phyloP scores from a whole-genome alignment of 2,113 vertebrate species.

The Psittacula cyanocephala region DNA sequence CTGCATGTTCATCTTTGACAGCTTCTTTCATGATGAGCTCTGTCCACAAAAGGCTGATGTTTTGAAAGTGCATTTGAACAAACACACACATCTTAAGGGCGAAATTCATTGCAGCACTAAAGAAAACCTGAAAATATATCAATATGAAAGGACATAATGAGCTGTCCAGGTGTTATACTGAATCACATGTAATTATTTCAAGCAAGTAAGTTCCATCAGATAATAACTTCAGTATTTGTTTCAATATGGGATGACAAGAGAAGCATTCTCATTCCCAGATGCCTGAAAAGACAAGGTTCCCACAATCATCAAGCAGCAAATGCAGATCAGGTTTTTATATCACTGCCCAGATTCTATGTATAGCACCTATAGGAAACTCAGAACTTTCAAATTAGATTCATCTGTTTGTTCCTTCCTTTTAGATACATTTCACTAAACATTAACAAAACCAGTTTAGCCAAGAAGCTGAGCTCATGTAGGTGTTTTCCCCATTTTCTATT shows the following conservation, averaged over 20 bases:
- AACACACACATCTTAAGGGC: background rate
- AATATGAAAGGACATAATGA: background rate
- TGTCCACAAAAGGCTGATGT: conserved; percentile 1
- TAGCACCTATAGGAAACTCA: background rate
- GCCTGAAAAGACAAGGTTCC: background rate
- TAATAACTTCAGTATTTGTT: background rate
- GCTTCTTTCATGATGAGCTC: background rate
- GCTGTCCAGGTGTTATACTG: background rate
- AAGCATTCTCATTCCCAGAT: background rate
- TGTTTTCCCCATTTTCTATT: background rate
- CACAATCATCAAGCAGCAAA: background rate
- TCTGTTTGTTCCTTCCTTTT: background rate
- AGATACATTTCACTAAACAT: background rate
- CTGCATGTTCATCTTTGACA: background rate
- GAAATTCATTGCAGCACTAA: background rate
- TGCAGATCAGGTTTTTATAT: background rate
- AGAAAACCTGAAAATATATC: background rate
- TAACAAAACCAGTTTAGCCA: background rate
- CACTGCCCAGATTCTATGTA: background rate
- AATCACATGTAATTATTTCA: background rate
- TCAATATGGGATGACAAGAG: background rate
- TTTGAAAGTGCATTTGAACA: background rate
- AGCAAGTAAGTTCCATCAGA: background rate
- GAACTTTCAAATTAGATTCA: background rate
- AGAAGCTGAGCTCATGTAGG: background rate